phyloP scores from a whole-genome alignment of 1,140 invertebrate species.

The Diploscapter pachys region DNA sequence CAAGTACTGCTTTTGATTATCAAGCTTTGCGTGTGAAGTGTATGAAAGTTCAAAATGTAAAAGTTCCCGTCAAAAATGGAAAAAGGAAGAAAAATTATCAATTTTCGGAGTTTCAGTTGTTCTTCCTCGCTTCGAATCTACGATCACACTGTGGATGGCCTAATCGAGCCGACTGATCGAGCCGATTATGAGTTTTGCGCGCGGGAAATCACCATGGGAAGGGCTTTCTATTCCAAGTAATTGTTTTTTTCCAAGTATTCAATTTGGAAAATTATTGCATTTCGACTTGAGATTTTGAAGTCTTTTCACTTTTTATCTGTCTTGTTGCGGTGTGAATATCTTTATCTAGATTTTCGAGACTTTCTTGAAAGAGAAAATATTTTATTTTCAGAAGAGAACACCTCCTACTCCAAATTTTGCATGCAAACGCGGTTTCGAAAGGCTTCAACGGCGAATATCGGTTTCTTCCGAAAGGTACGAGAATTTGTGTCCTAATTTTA shows the following conservation, averaged over 20 bases:
- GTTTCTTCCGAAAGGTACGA: constrained; percentile 18
- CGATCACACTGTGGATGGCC: constrained; percentile 23
- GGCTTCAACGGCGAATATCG: constrained; percentile 25
- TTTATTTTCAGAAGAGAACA: not conserved
- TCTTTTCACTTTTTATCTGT: too few relatives aligned
- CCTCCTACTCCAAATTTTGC: constrained; percentile 30
- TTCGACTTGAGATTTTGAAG: not conserved
- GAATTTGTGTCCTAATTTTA: not conserved
- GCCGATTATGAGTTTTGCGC: constrained; percentile 30
- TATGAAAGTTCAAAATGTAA: too few relatives aligned
- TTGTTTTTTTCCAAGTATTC: not conserved
- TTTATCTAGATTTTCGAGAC: not conserved
- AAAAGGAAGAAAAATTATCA: too few relatives aligned
- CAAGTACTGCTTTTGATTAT: not conserved
- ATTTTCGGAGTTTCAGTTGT: not conserved
- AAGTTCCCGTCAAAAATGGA: too few relatives aligned
- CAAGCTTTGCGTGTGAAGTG: not conserved
- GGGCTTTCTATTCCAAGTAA: constrained; percentile 27
- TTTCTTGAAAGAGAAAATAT: constrained; percentile 18
- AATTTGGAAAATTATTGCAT: not conserved
- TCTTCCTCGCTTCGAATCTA: constrained; percentile 7
- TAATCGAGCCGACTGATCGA: constrained; percentile 14
- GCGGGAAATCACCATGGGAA: constrained; percentile 20
- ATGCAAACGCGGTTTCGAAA: constrained; percentile 9
- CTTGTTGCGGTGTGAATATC: too few relatives aligned